phyloP scores from a whole-genome alignment of 2,797 vertebrate genomes.

The Danio jaintianensis region DNA sequence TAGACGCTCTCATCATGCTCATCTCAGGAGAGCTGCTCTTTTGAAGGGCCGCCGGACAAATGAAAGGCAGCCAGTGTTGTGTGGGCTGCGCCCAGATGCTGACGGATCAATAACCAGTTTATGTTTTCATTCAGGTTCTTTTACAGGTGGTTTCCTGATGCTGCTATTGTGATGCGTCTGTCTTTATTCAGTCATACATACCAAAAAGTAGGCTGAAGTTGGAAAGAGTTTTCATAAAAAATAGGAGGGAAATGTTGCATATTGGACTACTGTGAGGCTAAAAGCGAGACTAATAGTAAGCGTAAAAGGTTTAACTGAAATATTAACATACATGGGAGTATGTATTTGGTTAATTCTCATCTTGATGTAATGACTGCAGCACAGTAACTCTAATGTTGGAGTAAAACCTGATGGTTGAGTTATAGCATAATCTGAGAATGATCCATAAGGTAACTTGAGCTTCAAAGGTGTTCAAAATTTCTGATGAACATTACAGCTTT shows the following conservation, averaged over 20 bases:
- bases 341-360: background rate
- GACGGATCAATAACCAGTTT: background rate
- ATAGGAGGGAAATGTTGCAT: background rate
- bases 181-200: background rate
- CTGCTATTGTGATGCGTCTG: background rate
- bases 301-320: background rate
- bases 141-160: background rate
- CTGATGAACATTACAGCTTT: background rate
- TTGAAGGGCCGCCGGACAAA: background rate
- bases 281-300: background rate
- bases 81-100: background rate
- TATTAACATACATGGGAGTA: background rate
- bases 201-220: background rate
- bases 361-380: background rate
- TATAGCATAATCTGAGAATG: too few relatives aligned
- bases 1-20: background rate
- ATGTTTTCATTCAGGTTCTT: slow-evolving; percentile 1
- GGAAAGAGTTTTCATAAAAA: background rate
- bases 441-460: background rate
- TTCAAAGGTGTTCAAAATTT: background rate
- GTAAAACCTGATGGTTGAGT: background rate
- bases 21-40: background rate
- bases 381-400: background rate
- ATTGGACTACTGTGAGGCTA: background rate
- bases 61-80: background rate